Conservation (phyloP, 2,888 invertebrate species). For the Ypsolopha sequella region DNA sequence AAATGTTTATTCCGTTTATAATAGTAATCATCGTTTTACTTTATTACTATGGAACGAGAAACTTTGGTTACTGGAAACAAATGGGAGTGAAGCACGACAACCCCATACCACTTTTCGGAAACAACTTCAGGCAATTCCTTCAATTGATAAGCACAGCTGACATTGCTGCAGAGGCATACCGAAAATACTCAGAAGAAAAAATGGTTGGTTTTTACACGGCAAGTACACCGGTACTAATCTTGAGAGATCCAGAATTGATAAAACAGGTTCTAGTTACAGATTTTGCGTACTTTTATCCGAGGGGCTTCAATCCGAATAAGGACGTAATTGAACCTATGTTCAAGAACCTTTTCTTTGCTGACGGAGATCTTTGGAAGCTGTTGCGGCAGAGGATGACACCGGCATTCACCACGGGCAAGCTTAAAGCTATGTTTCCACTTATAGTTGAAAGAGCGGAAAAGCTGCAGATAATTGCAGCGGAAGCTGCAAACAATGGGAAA, state of each 20-base stretch:
- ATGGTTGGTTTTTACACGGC: constrained; percentile 12
- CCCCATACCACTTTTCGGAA: constrained; percentile 13
- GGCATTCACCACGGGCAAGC: constrained; percentile 16
- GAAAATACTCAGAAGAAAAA: constrained; percentile 13
- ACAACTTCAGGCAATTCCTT: constrained; percentile 5
- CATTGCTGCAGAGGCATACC: constrained; percentile 10
- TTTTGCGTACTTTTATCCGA: constrained; percentile 12
- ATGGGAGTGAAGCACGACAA: constrained; percentile 12
- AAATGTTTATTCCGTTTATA: too few species aligned
- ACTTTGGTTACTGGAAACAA: constrained; percentile 12
- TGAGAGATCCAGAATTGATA: constrained; percentile 16
- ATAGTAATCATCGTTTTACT: background rate
- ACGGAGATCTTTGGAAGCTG: constrained; percentile 15
- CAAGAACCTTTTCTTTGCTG: constrained; percentile 4
- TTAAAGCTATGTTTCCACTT: constrained; percentile 19
- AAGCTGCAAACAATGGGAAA: constrained; percentile 25
- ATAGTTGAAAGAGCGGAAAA: constrained; percentile 24
- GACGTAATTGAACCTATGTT: constrained; percentile 11
- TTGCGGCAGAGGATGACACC: constrained; percentile 12
- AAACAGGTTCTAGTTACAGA: constrained; percentile 15
- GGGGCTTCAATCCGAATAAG: constrained; percentile 10
- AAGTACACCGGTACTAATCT: constrained; percentile 11
- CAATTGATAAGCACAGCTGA: constrained; percentile 9
- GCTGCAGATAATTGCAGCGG: constrained; percentile 38
- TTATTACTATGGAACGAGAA: constrained; percentile 11